Conservation (phyloP, 2,888 invertebrate genomes). For the Callyntrura sp. region DNA sequence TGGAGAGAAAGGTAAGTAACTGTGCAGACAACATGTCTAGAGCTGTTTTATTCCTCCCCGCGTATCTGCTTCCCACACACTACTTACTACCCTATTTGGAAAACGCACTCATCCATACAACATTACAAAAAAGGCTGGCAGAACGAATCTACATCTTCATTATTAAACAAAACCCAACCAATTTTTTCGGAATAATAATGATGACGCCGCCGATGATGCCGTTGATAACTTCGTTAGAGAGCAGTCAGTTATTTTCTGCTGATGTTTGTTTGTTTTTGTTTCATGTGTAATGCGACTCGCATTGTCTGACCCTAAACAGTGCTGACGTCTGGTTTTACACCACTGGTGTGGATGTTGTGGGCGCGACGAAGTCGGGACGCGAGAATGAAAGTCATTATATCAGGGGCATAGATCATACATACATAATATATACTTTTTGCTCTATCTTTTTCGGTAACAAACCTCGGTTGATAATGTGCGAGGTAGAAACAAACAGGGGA, state of each 20-base stretch:
- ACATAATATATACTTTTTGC: not conserved
- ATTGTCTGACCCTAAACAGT: not conserved
- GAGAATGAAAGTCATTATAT: not conserved
- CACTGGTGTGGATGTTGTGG: not conserved
- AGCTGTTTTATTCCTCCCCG: not conserved
- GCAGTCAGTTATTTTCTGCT: conserved; percentile 6
- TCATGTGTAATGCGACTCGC: not conserved
- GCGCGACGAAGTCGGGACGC: not conserved
- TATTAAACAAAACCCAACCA: conserved; percentile 35
- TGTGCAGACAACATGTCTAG: conserved; percentile 4
- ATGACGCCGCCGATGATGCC: not conserved
- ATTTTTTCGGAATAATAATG: conserved; percentile 35
- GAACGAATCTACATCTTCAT: conserved; percentile 17
- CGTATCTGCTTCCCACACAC: conserved; percentile 32
- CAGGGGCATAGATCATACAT: not conserved
- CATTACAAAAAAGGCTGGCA: conserved; percentile 21
- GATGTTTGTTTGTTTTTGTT: conserved; percentile 23
- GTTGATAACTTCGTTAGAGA: not conserved
- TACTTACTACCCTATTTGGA: not conserved
- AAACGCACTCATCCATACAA: conserved; percentile 33
- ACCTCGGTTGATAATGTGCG: not conserved
- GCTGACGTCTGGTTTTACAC: not conserved
- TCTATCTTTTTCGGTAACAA: not conserved
- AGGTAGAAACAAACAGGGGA: not conserved
- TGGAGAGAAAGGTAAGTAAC: not conserved